phyloP scores from a whole-genome alignment of 2,888 invertebrate species.

The Lacanobia oleracea region DNA sequence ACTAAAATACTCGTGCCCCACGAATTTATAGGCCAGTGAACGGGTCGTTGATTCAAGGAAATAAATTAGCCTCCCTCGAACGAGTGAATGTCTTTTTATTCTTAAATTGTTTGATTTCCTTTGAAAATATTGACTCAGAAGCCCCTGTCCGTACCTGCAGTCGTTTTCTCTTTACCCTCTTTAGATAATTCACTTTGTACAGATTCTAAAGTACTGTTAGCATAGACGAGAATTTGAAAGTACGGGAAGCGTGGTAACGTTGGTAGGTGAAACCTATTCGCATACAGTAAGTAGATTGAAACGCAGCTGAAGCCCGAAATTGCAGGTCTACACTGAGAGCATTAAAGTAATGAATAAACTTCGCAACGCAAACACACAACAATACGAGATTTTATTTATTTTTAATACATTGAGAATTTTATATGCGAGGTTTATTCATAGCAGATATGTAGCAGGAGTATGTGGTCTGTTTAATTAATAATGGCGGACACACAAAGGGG shows the following conservation, averaged over 20 bases:
- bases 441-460: neutral
- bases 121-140: conserved; percentile 39
- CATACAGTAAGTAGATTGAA: conserved; percentile 48
- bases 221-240: conserved; percentile 22
- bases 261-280: conserved; percentile 34
- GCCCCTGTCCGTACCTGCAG: conserved; percentile 2
- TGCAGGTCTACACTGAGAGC: conserved; percentile 47
- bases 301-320: conserved; percentile 36
- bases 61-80: conserved; percentile 50
- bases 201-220: conserved; percentile 21
- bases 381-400: conserved; percentile 41
- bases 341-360: conserved; percentile 52
- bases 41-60: conserved; percentile 51
- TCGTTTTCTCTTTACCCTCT: conserved; percentile 16
- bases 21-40: conserved; percentile 52
- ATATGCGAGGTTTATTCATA: conserved; percentile 12
- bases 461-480: conserved; percentile 6
- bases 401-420: conserved; percentile 23
- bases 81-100: conserved; percentile 39
- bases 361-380: conserved; percentile 22
- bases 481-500: neutral
- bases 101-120: conserved; percentile 39
- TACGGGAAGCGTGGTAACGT: conserved; percentile 6
- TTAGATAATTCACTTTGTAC: conserved; percentile 34
- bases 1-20: conserved; percentile 50